Evolutionary conservation across 2,113 vertebrate species (phyloP).

Genomic region (Alectura lathami): DNA sequence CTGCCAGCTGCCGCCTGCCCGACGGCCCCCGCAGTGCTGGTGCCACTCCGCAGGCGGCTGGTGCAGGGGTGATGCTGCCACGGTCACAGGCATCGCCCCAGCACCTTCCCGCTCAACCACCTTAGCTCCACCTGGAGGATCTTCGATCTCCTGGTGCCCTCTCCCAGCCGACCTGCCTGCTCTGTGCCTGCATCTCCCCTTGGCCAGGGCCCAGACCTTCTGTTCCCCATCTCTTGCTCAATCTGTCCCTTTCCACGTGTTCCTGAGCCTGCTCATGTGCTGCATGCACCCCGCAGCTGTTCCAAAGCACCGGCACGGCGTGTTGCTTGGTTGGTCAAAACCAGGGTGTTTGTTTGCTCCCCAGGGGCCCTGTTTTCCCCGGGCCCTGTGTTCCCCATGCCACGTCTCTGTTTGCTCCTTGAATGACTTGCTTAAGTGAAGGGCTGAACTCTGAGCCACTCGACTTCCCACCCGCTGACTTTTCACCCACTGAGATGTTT

Average conservation of each 20-base stretch:
- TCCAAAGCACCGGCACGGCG: neutral
- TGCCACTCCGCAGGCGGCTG: fast-evolving
- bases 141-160: fast-evolving
- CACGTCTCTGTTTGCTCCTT: neutral
- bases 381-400: fast-evolving
- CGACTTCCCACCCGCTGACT: constrained; percentile 60
- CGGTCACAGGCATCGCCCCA: neutral
- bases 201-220: neutral
- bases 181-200: fast-evolving
- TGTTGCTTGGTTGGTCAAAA: neutral
- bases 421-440: constrained; percentile 55
- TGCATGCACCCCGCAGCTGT: fast-evolving
- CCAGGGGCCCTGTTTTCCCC: neutral
- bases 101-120: neutral
- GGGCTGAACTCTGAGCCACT: constrained; percentile 50
- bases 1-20: neutral
- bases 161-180: neutral
- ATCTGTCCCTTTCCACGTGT: neutral
- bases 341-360: constrained; percentile 47
- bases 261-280: neutral
- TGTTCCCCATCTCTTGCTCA: fast-evolving
- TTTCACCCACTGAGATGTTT: constrained; percentile 36
- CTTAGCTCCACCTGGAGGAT: neutral
- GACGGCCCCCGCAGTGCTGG: fast-evolving
- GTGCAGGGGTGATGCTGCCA: neutral